These are phyloP conservation scores for Hirtodrosophila trivittata DNA, from an alignment of 2,888 invertebrate species.

Conservation along the genomic window DNA sequence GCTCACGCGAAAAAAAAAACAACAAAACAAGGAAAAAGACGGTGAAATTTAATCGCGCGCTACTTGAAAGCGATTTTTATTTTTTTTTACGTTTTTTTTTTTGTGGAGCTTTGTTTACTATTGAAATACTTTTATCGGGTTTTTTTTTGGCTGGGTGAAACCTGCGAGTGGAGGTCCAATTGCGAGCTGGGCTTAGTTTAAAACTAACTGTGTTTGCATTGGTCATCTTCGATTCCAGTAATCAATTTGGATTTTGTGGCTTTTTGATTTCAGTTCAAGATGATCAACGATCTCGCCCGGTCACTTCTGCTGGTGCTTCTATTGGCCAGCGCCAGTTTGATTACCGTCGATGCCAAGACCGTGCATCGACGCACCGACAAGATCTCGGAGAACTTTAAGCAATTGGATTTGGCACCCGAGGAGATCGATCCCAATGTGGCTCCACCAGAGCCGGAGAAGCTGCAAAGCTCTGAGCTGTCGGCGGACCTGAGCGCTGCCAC, in stretches of 20 bases:
- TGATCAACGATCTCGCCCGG: slow-evolving; percentile 32
- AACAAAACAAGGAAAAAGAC: slow-evolving; percentile 28
- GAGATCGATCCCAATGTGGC: slow-evolving; percentile 83
- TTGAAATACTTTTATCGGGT: slow-evolving; percentile 49
- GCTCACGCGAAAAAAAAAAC: slow-evolving; percentile 41
- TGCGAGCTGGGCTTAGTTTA: slow-evolving; percentile 16
- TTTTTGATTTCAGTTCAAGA: slow-evolving; percentile 49
- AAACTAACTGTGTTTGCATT: slow-evolving; percentile 5
- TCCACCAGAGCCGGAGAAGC: slow-evolving; percentile 65
- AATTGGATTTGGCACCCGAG: slow-evolving; percentile 78
- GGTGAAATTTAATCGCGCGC: slow-evolving; percentile 71
- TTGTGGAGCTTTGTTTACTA: slow-evolving; percentile 53
- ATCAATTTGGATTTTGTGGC: background rate
- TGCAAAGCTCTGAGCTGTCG: slow-evolving; percentile 19
- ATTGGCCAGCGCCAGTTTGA: slow-evolving; percentile 50
- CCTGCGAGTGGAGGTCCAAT: background rate
- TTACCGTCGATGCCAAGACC: slow-evolving; percentile 61
- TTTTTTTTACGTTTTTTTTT: slow-evolving; percentile 12
- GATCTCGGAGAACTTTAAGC: slow-evolving; percentile 80
- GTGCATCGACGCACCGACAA: slow-evolving; percentile 78
- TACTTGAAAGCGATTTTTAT: slow-evolving; percentile 54
- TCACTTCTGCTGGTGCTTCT: slow-evolving; percentile 56
- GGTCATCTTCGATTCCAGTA: background rate
- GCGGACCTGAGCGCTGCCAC: background rate
- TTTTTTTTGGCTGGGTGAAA: slow-evolving; percentile 5